Evolutionary conservation across 2,888 invertebrate genomes (phyloP), one percentile per base, ranked within the genome.

Genomic region (Netelia fuscicornis): DNA sequence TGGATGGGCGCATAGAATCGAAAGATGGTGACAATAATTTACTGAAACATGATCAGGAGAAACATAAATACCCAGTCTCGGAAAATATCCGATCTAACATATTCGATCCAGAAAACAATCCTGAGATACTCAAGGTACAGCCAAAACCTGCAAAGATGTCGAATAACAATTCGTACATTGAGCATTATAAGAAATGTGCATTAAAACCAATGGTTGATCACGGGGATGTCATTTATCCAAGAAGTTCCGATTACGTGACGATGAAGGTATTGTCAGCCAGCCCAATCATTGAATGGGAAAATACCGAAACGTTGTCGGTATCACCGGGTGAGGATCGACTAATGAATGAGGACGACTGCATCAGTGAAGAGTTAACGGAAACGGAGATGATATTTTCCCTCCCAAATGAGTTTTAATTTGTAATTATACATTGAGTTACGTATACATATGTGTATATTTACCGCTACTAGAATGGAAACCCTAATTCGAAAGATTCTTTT

Each of bases 91-190:
- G 20, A 20, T 13, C 1, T 20, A 60, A 1, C 10, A 23, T 42
- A 20, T 65, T 17, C 25, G 60, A 37, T 10, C n/a, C 10, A 23
- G 64, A 48, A 6, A 48, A 23, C 30, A 77, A 54, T 67, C n/a
- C 25, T n/a, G 58, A 44, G 44, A 56, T 11, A 60, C 44, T n/a
- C 93, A 94, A 71, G 94, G 96, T 86, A 96, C 96, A 1, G 95
- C 96, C 13, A 95, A 97, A 56, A 96, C 96, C 92, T 95, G 96
- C 86, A 94, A 96, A 92, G 95, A 95, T 9, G 95, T 96, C 86
- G 95, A 64, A 96, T 90, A 96, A 96, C 90, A 97, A 97, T 93
- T 97, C 97, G 13, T 64, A 62, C 30, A 30, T 13, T 17, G 30
- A 75, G 10, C 11, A 37, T 52, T 75, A 52, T 17, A n/a, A 44